Evolutionary conservation across 2,113 vertebrate genomes (phyloP).

Genomic region (Ovibos moschatus): DNA sequence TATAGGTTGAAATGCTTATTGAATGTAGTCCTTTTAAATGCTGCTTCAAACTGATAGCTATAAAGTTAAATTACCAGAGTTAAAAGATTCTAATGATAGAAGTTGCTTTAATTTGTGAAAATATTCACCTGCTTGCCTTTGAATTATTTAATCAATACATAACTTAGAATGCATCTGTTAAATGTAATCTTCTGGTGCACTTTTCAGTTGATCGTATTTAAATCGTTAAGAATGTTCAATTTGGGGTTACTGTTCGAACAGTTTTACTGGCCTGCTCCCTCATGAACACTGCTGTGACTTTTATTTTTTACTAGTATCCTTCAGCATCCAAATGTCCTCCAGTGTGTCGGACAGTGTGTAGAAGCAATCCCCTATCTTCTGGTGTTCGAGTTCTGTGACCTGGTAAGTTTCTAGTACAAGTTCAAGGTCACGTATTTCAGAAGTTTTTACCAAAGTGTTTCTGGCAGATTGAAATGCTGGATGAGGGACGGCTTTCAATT

Average conservation of each 20-base stretch:
- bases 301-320: constrained; percentile 75
- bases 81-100: background rate
- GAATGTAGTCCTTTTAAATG: background rate
- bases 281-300: background rate
- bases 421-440: background rate
- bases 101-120: constrained; percentile 1
- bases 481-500: background rate
- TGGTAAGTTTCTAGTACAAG: constrained; percentile 86
- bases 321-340: constrained; percentile 95
- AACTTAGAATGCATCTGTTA: background rate
- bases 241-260: background rate
- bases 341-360: constrained; percentile 94
- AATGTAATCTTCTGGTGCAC: background rate
- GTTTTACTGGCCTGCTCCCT: background rate
- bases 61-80: background rate
- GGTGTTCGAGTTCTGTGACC: constrained; percentile 96
- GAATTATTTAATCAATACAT: background rate
- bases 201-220: background rate
- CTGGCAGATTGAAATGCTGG: background rate
- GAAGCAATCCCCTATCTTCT: constrained; percentile 96
- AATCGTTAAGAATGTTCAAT: background rate
- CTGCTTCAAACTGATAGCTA: background rate
- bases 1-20: background rate
- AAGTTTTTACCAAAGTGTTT: background rate
- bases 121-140: background rate